phyloP scores from a whole-genome alignment of 2,888 invertebrate species.

The Erynnis tages region DNA sequence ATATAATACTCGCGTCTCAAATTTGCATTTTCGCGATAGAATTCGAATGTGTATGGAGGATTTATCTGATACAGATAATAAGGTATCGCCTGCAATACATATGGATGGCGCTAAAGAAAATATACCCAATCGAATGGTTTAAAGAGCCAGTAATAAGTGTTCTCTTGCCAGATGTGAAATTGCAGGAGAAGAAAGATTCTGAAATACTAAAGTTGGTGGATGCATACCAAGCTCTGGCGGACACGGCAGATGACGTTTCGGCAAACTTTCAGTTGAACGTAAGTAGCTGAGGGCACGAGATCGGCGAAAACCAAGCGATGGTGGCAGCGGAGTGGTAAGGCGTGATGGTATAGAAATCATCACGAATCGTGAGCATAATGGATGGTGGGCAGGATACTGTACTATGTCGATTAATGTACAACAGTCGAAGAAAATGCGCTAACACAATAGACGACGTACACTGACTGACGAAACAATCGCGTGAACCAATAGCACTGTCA shows the following conservation, averaged over 20 bases:
- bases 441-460: too few species aligned
- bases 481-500: too few species aligned
- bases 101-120: background rate
- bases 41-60: constrained; percentile 7
- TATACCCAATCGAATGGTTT: constrained; percentile 6
- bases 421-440: too few species aligned
- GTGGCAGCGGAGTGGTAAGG: too few species aligned
- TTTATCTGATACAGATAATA: constrained; percentile 4
- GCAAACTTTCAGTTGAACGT: constrained; percentile 18
- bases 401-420: too few species aligned
- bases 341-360: too few species aligned
- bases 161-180: constrained; percentile 3
- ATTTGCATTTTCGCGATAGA: background rate
- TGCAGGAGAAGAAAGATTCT: background rate
- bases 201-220: constrained; percentile 11
- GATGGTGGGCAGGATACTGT: too few species aligned
- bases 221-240: constrained; percentile 11
- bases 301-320: too few species aligned
- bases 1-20: background rate
- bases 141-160: background rate
- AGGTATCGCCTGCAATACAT: background rate
- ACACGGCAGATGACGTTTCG: constrained; percentile 17
- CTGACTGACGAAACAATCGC: too few species aligned
- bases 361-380: too few species aligned
- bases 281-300: too few species aligned